These are phyloP conservation scores for Listrodromus nycthemerus DNA, from an alignment of 2,888 invertebrate genomes.

Conservation along the genomic window DNA sequence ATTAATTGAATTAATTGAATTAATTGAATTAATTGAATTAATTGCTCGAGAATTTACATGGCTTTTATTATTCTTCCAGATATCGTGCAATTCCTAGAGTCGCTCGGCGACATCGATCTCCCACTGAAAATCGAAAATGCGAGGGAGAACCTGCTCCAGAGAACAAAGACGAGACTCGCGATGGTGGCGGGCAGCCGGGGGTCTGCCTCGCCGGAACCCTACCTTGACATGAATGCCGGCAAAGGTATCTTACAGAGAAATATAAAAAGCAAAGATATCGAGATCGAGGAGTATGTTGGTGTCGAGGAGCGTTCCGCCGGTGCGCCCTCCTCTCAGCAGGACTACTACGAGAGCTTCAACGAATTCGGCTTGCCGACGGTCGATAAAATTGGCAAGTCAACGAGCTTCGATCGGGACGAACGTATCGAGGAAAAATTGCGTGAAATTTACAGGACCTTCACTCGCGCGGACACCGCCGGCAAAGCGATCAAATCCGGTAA, in stretches of 20 bases:
- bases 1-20: not conserved
- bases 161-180: constrained; percentile 72
- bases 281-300: constrained; percentile 71
- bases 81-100: constrained; percentile 61
- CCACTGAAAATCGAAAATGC: constrained; percentile 64
- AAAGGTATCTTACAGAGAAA: constrained; percentile 68
- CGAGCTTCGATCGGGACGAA: constrained; percentile 27
- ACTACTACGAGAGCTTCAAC: constrained; percentile 77
- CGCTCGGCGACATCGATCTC: constrained; percentile 52
- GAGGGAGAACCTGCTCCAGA: constrained; percentile 73
- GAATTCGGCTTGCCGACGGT: constrained; percentile 53
- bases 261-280: constrained; percentile 68
- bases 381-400: constrained; percentile 19
- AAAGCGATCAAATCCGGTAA: constrained; percentile 77
- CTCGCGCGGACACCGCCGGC: constrained; percentile 72
- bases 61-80: constrained; percentile 28
- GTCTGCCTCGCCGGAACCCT: constrained; percentile 77
- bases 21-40: not conserved
- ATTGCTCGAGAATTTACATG: not conserved
- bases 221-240: constrained; percentile 80
- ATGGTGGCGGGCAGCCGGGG: constrained; percentile 47
- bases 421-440: constrained; percentile 68
- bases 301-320: constrained; percentile 61
- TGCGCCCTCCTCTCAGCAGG: constrained; percentile 59
- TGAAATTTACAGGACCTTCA: constrained; percentile 74